These are phyloP conservation scores for Drosophila neotestacea DNA, from an alignment of 2,888 invertebrate genomes.

Conservation along the genomic window DNA sequence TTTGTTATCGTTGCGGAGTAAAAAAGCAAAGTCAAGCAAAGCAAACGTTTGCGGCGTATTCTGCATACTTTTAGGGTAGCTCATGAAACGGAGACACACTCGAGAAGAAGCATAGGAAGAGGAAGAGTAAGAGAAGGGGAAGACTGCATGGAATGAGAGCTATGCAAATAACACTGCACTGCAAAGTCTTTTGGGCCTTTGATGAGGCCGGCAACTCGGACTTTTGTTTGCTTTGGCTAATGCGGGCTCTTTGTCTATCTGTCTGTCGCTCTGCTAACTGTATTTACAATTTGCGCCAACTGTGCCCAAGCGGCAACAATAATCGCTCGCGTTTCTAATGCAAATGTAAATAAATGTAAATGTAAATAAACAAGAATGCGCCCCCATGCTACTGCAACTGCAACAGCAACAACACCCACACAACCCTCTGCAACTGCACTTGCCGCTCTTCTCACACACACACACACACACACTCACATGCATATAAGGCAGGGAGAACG, in stretches of 20 bases:
- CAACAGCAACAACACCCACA: slow-evolving; percentile 37
- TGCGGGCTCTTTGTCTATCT: not conserved
- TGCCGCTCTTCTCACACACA: too few species aligned
- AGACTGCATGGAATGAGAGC: slow-evolving; percentile 22
- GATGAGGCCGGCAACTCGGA: slow-evolving; percentile 34
- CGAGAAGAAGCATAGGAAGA: not conserved
- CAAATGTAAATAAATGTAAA: slow-evolving; percentile 72
- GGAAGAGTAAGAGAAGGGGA: not conserved
- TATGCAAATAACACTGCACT: slow-evolving; percentile 67
- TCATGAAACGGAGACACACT: not conserved
- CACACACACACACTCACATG: not conserved
- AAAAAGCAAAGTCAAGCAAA: slow-evolving; percentile 25
- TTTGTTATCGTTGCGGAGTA: slow-evolving; percentile 61
- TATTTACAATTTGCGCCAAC: slow-evolving; percentile 51
- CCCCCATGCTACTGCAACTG: slow-evolving; percentile 46
- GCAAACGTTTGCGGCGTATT: slow-evolving; percentile 35
- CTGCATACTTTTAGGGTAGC: slow-evolving; percentile 73
- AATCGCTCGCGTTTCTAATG: slow-evolving; percentile 69
- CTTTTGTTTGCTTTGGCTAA: slow-evolving; percentile 56
- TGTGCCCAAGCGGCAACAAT: slow-evolving; percentile 61
- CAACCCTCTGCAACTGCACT: slow-evolving; percentile 3
- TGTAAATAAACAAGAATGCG: slow-evolving; percentile 72
- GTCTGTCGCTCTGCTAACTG: slow-evolving; percentile 33
- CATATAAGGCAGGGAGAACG: not conserved
- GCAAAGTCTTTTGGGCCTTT: slow-evolving; percentile 33